Evolutionary conservation across 2,113 vertebrate genomes (phyloP).

Genomic region (Electrona antarctica): DNA sequence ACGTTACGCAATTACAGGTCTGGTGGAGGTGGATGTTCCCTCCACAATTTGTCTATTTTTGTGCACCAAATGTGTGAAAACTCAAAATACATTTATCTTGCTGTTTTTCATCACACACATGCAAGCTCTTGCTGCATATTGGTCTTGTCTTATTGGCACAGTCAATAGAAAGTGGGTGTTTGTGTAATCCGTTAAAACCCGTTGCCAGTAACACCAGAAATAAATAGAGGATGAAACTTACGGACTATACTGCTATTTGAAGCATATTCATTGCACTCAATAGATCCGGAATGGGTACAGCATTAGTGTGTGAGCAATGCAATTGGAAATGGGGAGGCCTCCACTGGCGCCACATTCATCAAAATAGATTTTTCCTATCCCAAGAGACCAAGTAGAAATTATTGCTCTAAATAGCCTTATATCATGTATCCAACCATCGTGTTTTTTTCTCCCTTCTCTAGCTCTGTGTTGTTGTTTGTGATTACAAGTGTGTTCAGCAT

Average conservation of each 20-base stretch:
- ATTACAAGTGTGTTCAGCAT: conserved; percentile 15
- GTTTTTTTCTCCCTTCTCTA: conserved; percentile 25
- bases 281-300: conserved; percentile 47
- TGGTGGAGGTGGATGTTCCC: background rate
- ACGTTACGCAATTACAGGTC: background rate
- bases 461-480: background rate
- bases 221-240: conserved; percentile 54
- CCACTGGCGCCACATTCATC: conserved; percentile 66
- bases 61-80: background rate
- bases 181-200: conserved; percentile 59
- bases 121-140: conserved; percentile 35
- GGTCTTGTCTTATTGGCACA: conserved; percentile 49
- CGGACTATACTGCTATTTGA: conserved; percentile 44
- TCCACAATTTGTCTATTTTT: background rate
- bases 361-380: conserved; percentile 59
- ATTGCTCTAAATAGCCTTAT: conserved; percentile 65
- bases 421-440: conserved; percentile 49
- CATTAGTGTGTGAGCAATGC: conserved; percentile 48
- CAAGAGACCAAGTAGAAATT: conserved; percentile 50
- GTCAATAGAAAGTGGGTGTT: conserved; percentile 60
- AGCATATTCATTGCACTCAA: conserved; percentile 64
- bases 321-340: conserved; percentile 54
- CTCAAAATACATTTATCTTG: background rate
- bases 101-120: conserved; percentile 36
- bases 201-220: conserved; percentile 62